Percentiles rank a stretch among this genome's conserved stretches.
Evolutionary conservation across 2,797 vertebrate genomes (phyloP).

Genomic region (Onychomys leucogaster): DNA sequence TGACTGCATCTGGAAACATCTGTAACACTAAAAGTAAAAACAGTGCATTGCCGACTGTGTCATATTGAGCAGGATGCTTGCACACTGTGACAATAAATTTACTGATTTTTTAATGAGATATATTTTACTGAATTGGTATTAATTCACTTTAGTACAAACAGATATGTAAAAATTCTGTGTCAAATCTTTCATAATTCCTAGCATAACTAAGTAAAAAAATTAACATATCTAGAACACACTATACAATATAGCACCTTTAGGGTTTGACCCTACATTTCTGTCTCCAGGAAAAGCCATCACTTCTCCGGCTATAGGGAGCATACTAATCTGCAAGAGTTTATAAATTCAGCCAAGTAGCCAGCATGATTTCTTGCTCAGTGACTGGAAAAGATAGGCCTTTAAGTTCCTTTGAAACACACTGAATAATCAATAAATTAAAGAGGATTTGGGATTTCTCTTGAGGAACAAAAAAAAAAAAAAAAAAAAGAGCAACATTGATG

Average conservation of each 20-base stretch:
- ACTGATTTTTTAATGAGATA: background rate
- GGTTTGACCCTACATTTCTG: background rate
- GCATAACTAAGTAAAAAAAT: background rate
- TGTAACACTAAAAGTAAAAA: background rate
- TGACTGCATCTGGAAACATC: background rate
- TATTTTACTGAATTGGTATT: background rate
- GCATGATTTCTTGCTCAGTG: background rate
- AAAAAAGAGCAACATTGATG: background rate
- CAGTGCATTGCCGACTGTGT: background rate
- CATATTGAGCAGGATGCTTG: background rate
- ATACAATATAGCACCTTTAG: background rate
- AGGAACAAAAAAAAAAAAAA: constrained; percentile 18
- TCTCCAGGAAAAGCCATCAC: background rate
- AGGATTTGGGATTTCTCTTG: background rate
- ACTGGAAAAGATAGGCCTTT: background rate
- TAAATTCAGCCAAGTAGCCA: background rate
- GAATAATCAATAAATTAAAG: background rate
- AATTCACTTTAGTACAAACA: background rate
- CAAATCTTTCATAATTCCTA: background rate
- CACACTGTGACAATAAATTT: background rate
- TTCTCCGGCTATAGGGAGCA: background rate
- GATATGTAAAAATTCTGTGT: background rate
- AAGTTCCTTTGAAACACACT: background rate
- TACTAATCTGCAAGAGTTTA: background rate
- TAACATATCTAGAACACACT: background rate